Evolutionary conservation across 2,113 vertebrate genomes (phyloP), one percentile per base, ranked within the genome.

Genomic region (Ahaetulla prasina): DNA sequence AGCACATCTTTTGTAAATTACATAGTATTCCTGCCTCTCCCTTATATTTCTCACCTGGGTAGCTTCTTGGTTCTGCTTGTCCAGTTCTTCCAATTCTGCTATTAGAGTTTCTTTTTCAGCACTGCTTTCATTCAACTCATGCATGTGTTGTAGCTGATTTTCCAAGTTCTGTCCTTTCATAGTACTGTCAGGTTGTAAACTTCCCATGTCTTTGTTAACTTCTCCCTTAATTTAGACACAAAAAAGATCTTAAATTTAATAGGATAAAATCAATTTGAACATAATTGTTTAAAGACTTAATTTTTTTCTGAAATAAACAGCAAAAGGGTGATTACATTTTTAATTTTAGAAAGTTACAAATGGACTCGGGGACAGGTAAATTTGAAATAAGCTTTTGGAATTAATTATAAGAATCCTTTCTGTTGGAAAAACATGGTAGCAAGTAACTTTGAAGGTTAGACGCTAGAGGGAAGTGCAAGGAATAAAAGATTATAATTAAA

Each of bases 1-100:
- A n/a, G 60, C 2, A 49, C 45, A 35, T 22, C 4, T 18, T 49
- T 87, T 25, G 4, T 43, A 22, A 57, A 87, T 68, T n/a, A 88
- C 23, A 68, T 6, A 9, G 9, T 22, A 16, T 80, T 35, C 68
- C 74, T 49, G 52, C 35, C 49, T 22, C 12, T 87, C 87, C 30
- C 53, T 47, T 88, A 18, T n/a, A 92, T 60, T 94, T 84, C 93
- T 95, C 97, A 99, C 99, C 99, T 99, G 98, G 43, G 98, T 99
- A 92, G 98, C 98, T 94, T 99, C 99, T 94, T 99, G 99, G 96
- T 99, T 99, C 95, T 99, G 99, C 74, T 90, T 97, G 94, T 99
- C 99, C 55, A 99, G 93, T 95, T 99, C 99, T 96, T 99, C 99
- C 94, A 99, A 89, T 91, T 99, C 99, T 0, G 95, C 95, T 93